phyloP scores from a whole-genome alignment of 2,888 invertebrate genomes.

The Charanyca ferruginea region DNA sequence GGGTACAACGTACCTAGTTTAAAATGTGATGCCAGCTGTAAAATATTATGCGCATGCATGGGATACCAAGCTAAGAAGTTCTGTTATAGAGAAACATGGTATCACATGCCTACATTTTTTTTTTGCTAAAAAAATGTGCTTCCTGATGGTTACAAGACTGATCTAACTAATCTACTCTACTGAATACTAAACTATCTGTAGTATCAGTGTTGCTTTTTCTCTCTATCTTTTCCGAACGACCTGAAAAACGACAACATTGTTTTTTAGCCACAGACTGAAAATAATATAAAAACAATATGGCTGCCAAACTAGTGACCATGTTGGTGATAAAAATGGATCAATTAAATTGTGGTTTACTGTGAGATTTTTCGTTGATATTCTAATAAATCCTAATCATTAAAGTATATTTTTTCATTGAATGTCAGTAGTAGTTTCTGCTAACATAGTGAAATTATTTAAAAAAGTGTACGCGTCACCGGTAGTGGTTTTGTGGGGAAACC shows the following conservation, averaged over 20 bases:
- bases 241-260: conserved; percentile 36
- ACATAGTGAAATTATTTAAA: conserved; percentile 35
- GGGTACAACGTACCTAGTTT: no score
- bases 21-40: no score
- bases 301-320: conserved; percentile 63
- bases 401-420: conserved; percentile 34
- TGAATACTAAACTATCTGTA: no score
- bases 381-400: conserved; percentile 38
- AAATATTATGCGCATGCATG: no score
- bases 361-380: conserved; percentile 40
- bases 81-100: no score
- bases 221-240: conserved; percentile 40
- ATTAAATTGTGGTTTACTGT: conserved; percentile 40
- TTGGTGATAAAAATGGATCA: conserved; percentile 57
- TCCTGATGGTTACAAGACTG: no score
- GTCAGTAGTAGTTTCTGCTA: conserved; percentile 30
- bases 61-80: no score
- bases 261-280: conserved; percentile 21
- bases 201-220: no score
- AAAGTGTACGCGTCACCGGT: conserved; percentile 70
- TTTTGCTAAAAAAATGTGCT: no score
- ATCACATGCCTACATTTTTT: no score
- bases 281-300: conserved; percentile 56
- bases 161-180: no score
- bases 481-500: conserved; percentile 54